Evolutionary conservation across 2,888 invertebrate species (phyloP).

Genomic region (Digitonthophagus gazella): DNA sequence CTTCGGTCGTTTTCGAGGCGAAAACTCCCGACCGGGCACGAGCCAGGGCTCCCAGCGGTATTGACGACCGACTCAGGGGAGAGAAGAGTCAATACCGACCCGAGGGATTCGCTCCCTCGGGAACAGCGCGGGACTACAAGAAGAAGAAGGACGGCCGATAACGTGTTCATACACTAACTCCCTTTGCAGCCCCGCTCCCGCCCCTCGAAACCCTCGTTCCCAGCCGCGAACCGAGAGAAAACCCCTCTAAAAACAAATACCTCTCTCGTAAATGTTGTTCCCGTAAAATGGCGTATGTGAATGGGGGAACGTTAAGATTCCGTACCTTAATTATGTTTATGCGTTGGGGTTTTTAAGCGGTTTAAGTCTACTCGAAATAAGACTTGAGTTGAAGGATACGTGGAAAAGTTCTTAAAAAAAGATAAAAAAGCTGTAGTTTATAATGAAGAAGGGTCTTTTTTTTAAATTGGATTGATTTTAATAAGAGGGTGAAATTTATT

Average conservation of each 20-base stretch:
- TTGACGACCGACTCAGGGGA: conserved; percentile 56
- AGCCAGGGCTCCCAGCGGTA: conserved; percentile 54
- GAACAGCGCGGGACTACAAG: conserved; percentile 46
- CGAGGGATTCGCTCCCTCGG: conserved; percentile 48
- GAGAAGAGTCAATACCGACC: conserved; percentile 58
- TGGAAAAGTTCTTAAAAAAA: no score
- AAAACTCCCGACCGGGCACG: conserved; percentile 42
- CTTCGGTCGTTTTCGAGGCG: conserved; percentile 29
- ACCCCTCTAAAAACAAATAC: conserved; percentile 10
- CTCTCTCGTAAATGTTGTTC: neutral
- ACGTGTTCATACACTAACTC: conserved; percentile 36
- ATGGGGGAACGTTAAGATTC: neutral
- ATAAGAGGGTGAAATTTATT: no score
- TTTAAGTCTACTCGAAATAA: neutral
- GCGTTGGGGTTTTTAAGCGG: neutral
- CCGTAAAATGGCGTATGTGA: neutral
- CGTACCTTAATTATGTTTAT: neutral
- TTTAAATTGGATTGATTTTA: no score
- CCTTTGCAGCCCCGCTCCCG: conserved; percentile 15
- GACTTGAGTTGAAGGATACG: no score
- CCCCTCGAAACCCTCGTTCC: conserved; percentile 8
- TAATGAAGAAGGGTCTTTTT: no score
- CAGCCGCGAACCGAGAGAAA: neutral
- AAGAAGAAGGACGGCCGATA: conserved; percentile 35
- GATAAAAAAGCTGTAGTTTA: no score